Evolutionary conservation across 2,797 vertebrate species (phyloP).

Genomic region (Pangasius djambal): DNA sequence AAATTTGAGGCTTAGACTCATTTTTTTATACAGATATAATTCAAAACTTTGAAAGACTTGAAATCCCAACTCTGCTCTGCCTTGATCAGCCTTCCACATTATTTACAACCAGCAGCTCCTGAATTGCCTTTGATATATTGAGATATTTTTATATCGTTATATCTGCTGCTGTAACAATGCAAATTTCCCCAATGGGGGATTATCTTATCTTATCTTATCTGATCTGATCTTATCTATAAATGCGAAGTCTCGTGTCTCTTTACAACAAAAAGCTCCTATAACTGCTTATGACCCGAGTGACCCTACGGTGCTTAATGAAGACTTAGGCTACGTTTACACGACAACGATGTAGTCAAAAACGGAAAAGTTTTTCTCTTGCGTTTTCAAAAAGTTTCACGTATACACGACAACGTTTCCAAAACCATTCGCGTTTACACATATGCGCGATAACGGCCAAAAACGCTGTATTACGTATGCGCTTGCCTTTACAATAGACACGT

Average conservation of each 20-base stretch:
- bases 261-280: background rate
- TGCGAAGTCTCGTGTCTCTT: background rate
- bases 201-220: no score
- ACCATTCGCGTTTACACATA: no score
- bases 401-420: no score
- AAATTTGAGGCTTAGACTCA: background rate
- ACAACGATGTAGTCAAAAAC: no score
- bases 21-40: background rate
- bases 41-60: background rate
- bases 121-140: background rate
- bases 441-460: no score
- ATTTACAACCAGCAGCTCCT: background rate
- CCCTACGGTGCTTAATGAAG: conserved; percentile 17
- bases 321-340: background rate
- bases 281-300: conserved; percentile 2
- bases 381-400: no score
- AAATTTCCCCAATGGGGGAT: no score
- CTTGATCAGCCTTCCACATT: background rate
- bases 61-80: background rate
- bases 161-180: no score
- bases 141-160: no score
- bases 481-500: no score
- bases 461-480: no score
- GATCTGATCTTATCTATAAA: background rate
- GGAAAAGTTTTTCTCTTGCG: no score